Evolutionary conservation across 2,113 vertebrate species (phyloP), one percentile per base, ranked within the genome.

Genomic region (Cyanoramphus novaezelandiae): DNA sequence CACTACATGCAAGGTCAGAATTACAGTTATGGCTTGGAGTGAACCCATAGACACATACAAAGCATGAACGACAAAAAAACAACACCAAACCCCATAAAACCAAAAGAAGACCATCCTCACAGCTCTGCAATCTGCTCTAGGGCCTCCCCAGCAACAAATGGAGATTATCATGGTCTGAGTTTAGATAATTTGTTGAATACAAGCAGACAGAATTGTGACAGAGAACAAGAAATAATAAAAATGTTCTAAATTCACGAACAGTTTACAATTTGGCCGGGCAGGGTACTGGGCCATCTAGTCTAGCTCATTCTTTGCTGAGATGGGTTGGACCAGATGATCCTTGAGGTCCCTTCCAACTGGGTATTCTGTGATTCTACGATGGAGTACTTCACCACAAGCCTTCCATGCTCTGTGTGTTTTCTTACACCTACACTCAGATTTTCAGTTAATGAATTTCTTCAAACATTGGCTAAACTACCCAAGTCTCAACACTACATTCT

Each of bases 361-460:
- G 21, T 13, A 59, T 59, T 59, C 57, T 59, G n/a, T 35, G 33
- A 35, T 59, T 35, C 57, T 59, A 16, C 4, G 4, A 35, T 10
- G 57, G 57, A 59, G 57, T 35, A 91, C 55, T 94, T 92, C 92
- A 63, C 72, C 95, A 88, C 79, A 88, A 82, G 90, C 75, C 80
- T 95, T 88, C 88, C 63, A 63, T n/a, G 67, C 59, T 78, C 88
- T 78, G 70, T 7, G 23, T 23, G 14, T n/a, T 63, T 83, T 77
- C 91, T 86, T 24, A 50, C 55, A 88, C 67, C 76, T 93, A 71
- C 44, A 55, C 92, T 92, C 79, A 50, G 52, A 31, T 37, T 64
- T 59, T 80, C 82, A 82, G 69, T 57, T 92, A 84, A 92, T 47
- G 4, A 43, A 89, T 85, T 97, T 94, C 74, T 92, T 86, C 53